phyloP scores from a whole-genome alignment of 2,113 vertebrate species.

The Scartelaos histophorus region DNA sequence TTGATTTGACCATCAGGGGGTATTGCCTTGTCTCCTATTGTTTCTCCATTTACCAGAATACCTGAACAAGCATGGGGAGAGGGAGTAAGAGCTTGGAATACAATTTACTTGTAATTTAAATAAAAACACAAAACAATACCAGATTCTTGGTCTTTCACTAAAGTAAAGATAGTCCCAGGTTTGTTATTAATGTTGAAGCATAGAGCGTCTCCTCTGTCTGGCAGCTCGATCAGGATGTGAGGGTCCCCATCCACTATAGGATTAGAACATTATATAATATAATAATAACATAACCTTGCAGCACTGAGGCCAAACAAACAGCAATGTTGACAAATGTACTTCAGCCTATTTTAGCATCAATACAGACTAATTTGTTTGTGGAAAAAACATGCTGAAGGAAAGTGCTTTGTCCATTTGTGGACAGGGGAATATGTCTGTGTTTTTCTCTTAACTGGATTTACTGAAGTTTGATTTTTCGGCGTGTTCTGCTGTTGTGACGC shows the following conservation, averaged over 20 bases:
- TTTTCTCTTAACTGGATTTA: too few relatives aligned
- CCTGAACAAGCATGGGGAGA: conserved; percentile 69
- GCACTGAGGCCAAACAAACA: too few relatives aligned
- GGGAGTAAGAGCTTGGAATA: neutral
- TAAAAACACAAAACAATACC: conserved; percentile 67
- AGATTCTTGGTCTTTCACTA: conserved; percentile 84
- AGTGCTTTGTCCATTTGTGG: too few relatives aligned
- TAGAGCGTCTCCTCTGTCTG: conserved; percentile 82
- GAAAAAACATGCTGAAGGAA: too few relatives aligned
- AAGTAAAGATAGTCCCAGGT: conserved; percentile 85
- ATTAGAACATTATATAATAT: too few relatives aligned
- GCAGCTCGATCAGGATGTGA: conserved; percentile 90
- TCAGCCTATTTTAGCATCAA: too few relatives aligned
- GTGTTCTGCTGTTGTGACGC: too few relatives aligned
- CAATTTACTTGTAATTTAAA: neutral
- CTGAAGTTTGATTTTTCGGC: too few relatives aligned
- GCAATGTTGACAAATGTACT: too few relatives aligned
- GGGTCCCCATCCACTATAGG: conserved; percentile 92
- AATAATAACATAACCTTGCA: too few relatives aligned
- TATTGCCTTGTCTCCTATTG: conserved; percentile 85
- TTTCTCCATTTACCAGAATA: conserved; percentile 88
- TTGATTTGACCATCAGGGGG: conserved; percentile 69
- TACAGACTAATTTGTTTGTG: too few relatives aligned
- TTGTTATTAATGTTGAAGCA: conserved; percentile 92
- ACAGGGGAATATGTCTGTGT: too few relatives aligned